Percentiles rank a stretch among this genome's conserved stretches.
Conservation (phyloP, 2,888 invertebrate genomes). For the Pandemis heparana region DNA sequence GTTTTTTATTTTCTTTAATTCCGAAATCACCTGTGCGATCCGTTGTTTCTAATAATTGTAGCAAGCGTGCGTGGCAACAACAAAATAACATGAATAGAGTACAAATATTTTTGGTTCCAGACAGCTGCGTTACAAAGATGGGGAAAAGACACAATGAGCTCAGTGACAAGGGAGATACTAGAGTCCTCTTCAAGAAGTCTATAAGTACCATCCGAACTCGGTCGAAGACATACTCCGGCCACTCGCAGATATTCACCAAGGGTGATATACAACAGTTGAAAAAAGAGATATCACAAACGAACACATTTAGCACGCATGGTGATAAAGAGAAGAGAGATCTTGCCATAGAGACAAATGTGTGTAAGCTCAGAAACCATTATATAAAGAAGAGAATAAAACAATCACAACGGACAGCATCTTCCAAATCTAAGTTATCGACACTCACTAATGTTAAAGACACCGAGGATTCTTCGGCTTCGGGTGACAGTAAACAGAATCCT, state of each 20-base stretch:
- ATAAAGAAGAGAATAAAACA: slow-evolving; percentile 60
- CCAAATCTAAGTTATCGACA: slow-evolving; percentile 61
- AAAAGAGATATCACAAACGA: slow-evolving; percentile 55
- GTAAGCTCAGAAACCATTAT: slow-evolving; percentile 65
- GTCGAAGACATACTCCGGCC: slow-evolving; percentile 64
- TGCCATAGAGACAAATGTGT: slow-evolving; percentile 73
- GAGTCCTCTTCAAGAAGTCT: slow-evolving; percentile 68
- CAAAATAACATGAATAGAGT: slow-evolving; percentile 65
- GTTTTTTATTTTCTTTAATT: no score
- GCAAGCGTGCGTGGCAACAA: slow-evolving; percentile 10
- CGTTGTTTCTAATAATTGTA: no score
- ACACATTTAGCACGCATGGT: slow-evolving; percentile 53
- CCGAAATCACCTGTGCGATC: no score
- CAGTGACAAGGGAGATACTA: slow-evolving; percentile 54
- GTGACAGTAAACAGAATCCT: slow-evolving; percentile 57
- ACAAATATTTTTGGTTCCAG: slow-evolving; percentile 77
- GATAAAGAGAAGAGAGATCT: slow-evolving; percentile 67
- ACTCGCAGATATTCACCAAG: slow-evolving; percentile 57
- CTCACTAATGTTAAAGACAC: slow-evolving; percentile 56
- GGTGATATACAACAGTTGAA: slow-evolving; percentile 58
- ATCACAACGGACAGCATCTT: slow-evolving; percentile 49
- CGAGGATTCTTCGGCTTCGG: slow-evolving; percentile 56
- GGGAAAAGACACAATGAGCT: slow-evolving; percentile 55
- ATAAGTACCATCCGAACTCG: slow-evolving; percentile 56
- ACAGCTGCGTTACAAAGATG: slow-evolving; percentile 59